Evolutionary conservation across 2,113 vertebrate species (phyloP), one percentile per base, ranked within the genome.

Genomic region (Amblyornis subalaris): DNA sequence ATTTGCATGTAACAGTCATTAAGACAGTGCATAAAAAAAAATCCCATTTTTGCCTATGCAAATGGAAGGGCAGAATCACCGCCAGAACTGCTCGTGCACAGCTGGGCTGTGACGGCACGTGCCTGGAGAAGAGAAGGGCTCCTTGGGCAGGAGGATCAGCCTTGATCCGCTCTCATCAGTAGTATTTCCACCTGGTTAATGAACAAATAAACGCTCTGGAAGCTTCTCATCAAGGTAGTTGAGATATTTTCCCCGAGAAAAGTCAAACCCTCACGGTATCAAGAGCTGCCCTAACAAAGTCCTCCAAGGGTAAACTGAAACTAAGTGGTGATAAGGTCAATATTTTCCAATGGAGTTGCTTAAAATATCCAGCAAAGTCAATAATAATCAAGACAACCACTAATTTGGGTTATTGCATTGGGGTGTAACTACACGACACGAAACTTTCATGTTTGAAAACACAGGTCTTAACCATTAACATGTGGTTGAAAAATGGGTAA

Each of bases 281-380:
- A 76, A 70, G 33, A 31, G 36, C 16, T 66, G 29, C 57, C 35
- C 33, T 73, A 85, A 61, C 50, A 89, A 79, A 51, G 36, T 88
- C 38, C 36, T 79, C 74, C 75, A 74, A 83, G n/a, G 38, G 47
- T 62, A 95, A 91, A 85, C 47, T 42, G 42, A 83, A 89, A 54
- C 7, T 25, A 72, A 58, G 44, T 40, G 18, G 28, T 48, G 64
- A 66, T 83, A 88, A 91, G 60, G 50, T 91, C 60, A 83, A 15
- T 88, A 60, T 91, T 94, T 94, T 95, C 71, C 60, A 65, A 51
- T 14, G 6, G 42, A 26, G 24, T 58, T 91, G 67, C 47, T 60
- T 73, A 80, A 88, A 93, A 76, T 79, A 94, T 12, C 61, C 58
- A 53, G 14, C 19, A 85, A 88, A 62, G 51, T 73, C 62, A 85